These are phyloP conservation scores for Epirrhoe tristata DNA, from an alignment of 2,888 invertebrate species.

Conservation along the genomic window DNA sequence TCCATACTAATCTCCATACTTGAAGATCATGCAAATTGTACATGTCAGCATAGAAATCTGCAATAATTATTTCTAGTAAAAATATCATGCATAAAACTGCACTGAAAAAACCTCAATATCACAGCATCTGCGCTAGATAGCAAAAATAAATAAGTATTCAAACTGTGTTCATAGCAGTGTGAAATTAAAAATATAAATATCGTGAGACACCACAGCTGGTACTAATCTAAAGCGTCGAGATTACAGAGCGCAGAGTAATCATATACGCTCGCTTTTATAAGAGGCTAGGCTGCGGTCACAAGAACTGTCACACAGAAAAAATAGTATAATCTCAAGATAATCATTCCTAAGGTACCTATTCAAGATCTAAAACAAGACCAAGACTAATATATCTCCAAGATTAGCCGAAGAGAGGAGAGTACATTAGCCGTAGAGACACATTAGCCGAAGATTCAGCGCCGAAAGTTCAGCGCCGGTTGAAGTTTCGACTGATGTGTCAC, in stretches of 20 bases:
- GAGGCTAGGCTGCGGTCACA: slow-evolving; percentile 41
- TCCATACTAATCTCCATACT: too few species aligned
- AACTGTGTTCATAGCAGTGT: slow-evolving; percentile 59
- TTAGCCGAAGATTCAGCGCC: too few species aligned
- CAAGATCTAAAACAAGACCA: too few species aligned
- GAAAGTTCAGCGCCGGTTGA: too few species aligned
- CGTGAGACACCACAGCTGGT: slow-evolving; percentile 67
- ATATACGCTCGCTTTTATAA: slow-evolving; percentile 48
- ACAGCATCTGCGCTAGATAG: slow-evolving; percentile 44
- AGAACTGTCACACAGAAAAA: neutral
- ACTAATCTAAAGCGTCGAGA: slow-evolving; percentile 55
- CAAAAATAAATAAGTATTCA: slow-evolving; percentile 53
- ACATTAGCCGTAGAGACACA: too few species aligned
- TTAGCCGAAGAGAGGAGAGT: too few species aligned
- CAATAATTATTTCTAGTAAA: neutral
- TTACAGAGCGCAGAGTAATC: slow-evolving; percentile 55
- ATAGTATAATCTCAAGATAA: too few species aligned
- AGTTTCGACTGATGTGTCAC: too few species aligned
- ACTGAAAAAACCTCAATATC: slow-evolving; percentile 9
- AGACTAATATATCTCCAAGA: too few species aligned
- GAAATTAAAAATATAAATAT: slow-evolving; percentile 76
- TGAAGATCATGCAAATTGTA: too few species aligned
- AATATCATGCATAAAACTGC: neutral
- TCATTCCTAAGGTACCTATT: too few species aligned
- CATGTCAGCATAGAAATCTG: neutral